phyloP scores from a whole-genome alignment of 2,888 invertebrate species.

The Toxonevra muliebris region DNA sequence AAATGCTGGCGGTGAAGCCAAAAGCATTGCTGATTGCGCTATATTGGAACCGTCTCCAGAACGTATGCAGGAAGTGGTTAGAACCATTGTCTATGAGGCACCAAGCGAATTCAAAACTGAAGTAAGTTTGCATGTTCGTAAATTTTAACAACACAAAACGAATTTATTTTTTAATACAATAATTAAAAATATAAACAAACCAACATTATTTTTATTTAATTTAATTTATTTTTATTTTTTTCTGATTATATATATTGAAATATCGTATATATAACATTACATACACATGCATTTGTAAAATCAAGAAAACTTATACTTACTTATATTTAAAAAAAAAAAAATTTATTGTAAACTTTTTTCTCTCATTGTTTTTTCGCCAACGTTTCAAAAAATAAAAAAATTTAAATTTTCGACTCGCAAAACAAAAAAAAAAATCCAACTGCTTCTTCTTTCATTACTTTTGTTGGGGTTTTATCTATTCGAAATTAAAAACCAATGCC shows the following conservation, averaged over 20 bases:
- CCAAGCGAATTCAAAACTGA: constrained; percentile 59
- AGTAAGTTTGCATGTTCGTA: constrained; percentile 63
- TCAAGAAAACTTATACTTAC: constrained; percentile 44
- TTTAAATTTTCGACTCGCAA: constrained; percentile 37
- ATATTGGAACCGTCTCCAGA: constrained; percentile 77
- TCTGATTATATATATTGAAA: constrained; percentile 28
- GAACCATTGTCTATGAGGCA: constrained; percentile 72
- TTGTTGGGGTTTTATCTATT: constrained; percentile 40
- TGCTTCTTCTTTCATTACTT: constrained; percentile 47
- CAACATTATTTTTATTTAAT: constrained; percentile 23
- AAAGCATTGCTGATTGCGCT: constrained; percentile 81
- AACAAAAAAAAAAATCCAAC: constrained; percentile 37
- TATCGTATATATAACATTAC: constrained; percentile 36
- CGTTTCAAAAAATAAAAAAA: constrained; percentile 42
- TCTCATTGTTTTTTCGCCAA: constrained; percentile 57
- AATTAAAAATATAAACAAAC: constrained; percentile 20
- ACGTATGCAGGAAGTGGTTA: constrained; percentile 74
- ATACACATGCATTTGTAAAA: constrained; percentile 38
- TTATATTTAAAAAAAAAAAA: constrained; percentile 43
- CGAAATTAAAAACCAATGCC: constrained; percentile 22
- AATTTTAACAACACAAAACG: constrained; percentile 43
- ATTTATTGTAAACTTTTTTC: constrained; percentile 56
- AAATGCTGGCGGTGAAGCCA: constrained; percentile 83
- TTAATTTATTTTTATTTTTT: constrained; percentile 26
- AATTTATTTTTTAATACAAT: constrained; percentile 10